Percentiles rank a stretch among this genome's conserved stretches.
Evolutionary conservation across 92 coral and sea anemone genomes (phyloP).

Genomic region (Paragorgia papillata): DNA sequence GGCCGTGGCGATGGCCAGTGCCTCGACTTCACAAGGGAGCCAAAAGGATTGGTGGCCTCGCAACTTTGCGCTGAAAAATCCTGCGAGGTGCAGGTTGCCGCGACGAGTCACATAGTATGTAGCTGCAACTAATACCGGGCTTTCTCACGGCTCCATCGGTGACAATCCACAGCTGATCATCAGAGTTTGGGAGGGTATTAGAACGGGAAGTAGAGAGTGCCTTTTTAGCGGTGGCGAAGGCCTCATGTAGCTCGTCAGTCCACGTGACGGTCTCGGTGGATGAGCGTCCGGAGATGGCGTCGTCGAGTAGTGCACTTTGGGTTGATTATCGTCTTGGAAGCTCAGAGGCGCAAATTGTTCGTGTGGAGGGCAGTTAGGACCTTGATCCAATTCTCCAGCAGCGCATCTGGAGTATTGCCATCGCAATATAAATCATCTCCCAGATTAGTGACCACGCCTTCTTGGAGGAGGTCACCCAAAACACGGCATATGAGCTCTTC

Average conservation of each 20-base stretch:
- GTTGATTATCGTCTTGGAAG: constrained; percentile 15
- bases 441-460: background rate
- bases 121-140: constrained; percentile 50
- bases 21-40: constrained; percentile 55
- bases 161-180: constrained; percentile 56
- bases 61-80: too few species aligned
- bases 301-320: constrained; percentile 37
- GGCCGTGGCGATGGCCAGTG: constrained; percentile 53
- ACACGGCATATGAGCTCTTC: constrained; percentile 33
- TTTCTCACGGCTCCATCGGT: constrained; percentile 47
- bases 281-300: too few species aligned
- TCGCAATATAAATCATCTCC: constrained; percentile 37
- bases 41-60: too few species aligned
- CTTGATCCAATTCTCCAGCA: constrained; percentile 40
- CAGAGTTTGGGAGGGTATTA: constrained; percentile 39
- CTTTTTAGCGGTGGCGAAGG: too few species aligned
- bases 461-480: constrained; percentile 11
- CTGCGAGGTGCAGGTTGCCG: too few species aligned
- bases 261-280: constrained; percentile 49
- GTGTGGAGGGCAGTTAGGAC: constrained; percentile 39
- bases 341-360: constrained; percentile 22
- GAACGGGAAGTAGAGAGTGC: constrained; percentile 37
- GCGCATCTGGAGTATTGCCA: constrained; percentile 45
- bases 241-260: constrained; percentile 61
- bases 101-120: too few species aligned